Conservation (phyloP, 53 echinoderm and acorn worm species). For the Mesocentrotus franciscanus region DNA sequence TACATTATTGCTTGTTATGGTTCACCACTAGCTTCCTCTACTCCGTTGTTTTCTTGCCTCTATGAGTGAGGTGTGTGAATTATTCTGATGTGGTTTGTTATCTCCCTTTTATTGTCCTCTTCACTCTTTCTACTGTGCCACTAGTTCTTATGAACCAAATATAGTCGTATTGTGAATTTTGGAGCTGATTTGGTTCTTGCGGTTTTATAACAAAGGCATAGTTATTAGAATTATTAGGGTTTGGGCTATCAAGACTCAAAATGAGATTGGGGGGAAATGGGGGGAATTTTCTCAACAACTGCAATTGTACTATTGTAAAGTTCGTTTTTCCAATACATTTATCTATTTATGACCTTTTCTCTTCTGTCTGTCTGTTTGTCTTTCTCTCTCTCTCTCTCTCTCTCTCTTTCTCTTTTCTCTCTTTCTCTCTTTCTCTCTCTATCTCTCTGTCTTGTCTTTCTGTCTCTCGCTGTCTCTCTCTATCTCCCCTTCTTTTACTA, state of each 20-base stretch:
- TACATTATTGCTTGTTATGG: neutral
- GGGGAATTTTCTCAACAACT: neutral
- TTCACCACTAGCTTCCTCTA: conserved; percentile 11
- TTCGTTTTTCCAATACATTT: neutral
- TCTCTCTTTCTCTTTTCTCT: neutral
- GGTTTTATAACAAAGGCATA: neutral
- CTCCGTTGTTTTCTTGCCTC: neutral
- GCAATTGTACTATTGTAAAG: neutral
- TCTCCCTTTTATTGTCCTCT: neutral
- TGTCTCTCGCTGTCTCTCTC: neutral
- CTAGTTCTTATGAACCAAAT: neutral
- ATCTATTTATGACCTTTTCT: neutral
- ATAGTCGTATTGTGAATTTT: neutral
- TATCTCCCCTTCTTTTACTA: neutral
- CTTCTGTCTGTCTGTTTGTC: neutral
- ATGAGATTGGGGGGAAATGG: neutral
- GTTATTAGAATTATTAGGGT: neutral
- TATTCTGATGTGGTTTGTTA: neutral
- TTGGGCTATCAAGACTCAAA: neutral
- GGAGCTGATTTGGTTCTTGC: neutral
- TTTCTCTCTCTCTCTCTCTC: neutral
- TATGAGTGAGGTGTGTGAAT: neutral
- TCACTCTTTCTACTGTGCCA: neutral
- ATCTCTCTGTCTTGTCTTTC: neutral
- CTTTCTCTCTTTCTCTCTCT: neutral